A percentile compares a stretch with the other conserved stretches of the same genome.
These are phyloP conservation scores for Nylanderia fulva DNA, from an alignment of 1,140 invertebrate species.

Conservation along the genomic window DNA sequence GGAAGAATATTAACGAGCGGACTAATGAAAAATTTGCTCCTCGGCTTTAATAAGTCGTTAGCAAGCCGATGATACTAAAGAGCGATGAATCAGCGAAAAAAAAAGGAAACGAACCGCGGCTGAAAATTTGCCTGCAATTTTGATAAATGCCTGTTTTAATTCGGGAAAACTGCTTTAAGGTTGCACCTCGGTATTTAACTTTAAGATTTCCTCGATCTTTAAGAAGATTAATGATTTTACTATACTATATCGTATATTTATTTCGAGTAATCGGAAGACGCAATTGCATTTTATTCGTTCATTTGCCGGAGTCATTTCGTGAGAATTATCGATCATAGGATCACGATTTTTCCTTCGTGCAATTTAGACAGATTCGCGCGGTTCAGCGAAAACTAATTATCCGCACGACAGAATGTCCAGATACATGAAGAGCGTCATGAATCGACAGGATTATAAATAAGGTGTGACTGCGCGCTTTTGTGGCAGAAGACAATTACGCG, in stretches of 20 bases:
- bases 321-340: neutral
- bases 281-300: neutral
- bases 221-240: neutral
- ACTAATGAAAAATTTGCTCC: slow-evolving; percentile 54
- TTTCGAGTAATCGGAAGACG: neutral
- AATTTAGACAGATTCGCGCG: neutral
- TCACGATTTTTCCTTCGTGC: neutral
- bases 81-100: slow-evolving; percentile 18
- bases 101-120: slow-evolving; percentile 15
- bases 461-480: slow-evolving; percentile 55
- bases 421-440: slow-evolving; percentile 39
- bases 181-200: neutral
- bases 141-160: too few species aligned
- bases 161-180: too few species aligned
- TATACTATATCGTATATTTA: neutral
- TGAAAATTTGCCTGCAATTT: too few species aligned
- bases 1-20: slow-evolving; percentile 56
- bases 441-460: slow-evolving; percentile 62
- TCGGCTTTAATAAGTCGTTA: slow-evolving; percentile 49
- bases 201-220: neutral
- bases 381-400: slow-evolving; percentile 40
- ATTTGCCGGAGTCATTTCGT: neutral
- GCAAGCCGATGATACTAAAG: slow-evolving; percentile 45
- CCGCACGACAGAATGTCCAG: slow-evolving; percentile 1
- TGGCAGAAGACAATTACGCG: slow-evolving; percentile 23